Evolutionary conservation across 2,797 vertebrate species (phyloP), one percentile per base, ranked within the genome.

Genomic region (Threskiornis aethiopicus): DNA sequence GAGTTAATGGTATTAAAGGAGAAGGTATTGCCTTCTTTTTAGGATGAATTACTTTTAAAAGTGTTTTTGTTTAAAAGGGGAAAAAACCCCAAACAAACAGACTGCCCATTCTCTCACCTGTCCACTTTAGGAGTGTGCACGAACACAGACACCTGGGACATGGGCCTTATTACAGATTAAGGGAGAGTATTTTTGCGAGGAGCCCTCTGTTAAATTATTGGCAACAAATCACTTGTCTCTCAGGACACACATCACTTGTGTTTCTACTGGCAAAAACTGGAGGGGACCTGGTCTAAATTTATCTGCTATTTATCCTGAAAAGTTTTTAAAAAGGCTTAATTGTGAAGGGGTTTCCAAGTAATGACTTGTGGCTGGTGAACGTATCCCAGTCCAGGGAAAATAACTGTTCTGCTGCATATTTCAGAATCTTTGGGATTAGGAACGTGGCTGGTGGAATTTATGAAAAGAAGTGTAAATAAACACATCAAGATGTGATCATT

Each of bases 321-420:
- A 87, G 31, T 80, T 89, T 91, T 91, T 85, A 94, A 93, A 85
- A 89, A 75, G 57, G 16, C 33, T 78, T 85, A 96, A 92, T 82
- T 93, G 62, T 73, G 39, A 85, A 78, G 57, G 28, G 4, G 31
- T 57, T 95, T 93, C 65, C 66, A 65, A 59, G 75, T 66, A 69
- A 69, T 4, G 1, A 39, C 29, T 55, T 57, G 58, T 65, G 72
- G 55, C 64, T 81, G 31, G 39, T 72, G 33, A 87, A 75, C 2
- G 0, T 54, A 54, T 62, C 71, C 75, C 35, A 58, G 18, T 46
- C 54, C 11, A 22, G 65, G 58, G 33, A 93, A 94, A 92, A 80
- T 22, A 87, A 69, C 57, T 59, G 4, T 71, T 90, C 81, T 87
- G 52, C 46, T 77, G 71, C 75, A 16, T 95, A 49, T 81, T 42